A percentile compares a stretch with the other conserved stretches of the same genome.
Conservation (phyloP, 1,140 invertebrate species). For the Hestina assimilis region DNA sequence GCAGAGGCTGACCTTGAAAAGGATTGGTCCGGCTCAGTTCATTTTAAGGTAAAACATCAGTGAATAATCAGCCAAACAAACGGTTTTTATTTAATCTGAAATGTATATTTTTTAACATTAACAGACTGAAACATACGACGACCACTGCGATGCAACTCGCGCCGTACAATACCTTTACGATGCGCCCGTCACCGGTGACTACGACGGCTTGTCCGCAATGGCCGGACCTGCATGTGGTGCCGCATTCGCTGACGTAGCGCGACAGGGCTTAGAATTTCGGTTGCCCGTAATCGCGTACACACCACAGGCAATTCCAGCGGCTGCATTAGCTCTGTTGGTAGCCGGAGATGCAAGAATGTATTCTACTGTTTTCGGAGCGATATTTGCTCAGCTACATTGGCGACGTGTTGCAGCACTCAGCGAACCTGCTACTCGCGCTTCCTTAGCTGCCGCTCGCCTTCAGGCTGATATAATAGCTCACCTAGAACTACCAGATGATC, state of each 20-base stretch:
- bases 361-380: slow-evolving; percentile 32
- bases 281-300: slow-evolving; percentile 57
- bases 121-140: slow-evolving; percentile 50
- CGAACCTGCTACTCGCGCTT: slow-evolving; percentile 43
- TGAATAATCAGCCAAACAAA: neutral
- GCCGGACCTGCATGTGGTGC: slow-evolving; percentile 60
- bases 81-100: neutral
- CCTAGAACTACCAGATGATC: slow-evolving; percentile 45
- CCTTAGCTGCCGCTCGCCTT: slow-evolving; percentile 38
- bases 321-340: slow-evolving; percentile 32
- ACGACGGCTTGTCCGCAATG: slow-evolving; percentile 48
- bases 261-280: slow-evolving; percentile 37
- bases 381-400: slow-evolving; percentile 39
- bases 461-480: slow-evolving; percentile 39
- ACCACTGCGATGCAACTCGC: slow-evolving; percentile 42
- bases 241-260: slow-evolving; percentile 52
- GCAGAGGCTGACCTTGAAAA: slow-evolving; percentile 36
- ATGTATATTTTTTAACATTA: slow-evolving; percentile 19
- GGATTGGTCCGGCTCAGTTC: slow-evolving; percentile 6
- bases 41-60: slow-evolving; percentile 25
- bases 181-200: slow-evolving; percentile 46
- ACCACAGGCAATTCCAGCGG: slow-evolving; percentile 37
- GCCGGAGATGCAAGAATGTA: slow-evolving; percentile 41
- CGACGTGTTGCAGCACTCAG: slow-evolving; percentile 45
- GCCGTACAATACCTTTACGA: slow-evolving; percentile 51